Percentiles rank a stretch among this genome's conserved stretches.
Conservation (phyloP, 1,140 invertebrate genomes). For the Lepidurus apus region DNA sequence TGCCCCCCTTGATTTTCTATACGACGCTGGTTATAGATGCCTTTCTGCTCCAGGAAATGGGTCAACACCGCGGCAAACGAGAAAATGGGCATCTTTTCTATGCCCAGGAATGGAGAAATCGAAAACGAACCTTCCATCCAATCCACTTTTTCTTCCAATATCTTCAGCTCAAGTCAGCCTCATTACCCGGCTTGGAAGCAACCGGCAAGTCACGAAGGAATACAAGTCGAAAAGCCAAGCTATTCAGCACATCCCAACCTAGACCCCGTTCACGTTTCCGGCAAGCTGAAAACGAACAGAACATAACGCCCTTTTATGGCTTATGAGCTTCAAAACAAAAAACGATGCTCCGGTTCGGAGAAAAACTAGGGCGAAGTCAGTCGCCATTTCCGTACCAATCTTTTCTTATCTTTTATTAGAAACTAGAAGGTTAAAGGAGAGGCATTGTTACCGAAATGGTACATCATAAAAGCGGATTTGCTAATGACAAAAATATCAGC, state of each 20-base stretch:
- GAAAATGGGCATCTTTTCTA: background rate
- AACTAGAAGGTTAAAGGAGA: too few species aligned
- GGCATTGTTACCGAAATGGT: too few species aligned
- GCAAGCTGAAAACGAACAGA: background rate
- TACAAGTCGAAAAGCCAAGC: background rate
- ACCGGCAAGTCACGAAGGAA: background rate
- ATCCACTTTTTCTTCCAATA: background rate
- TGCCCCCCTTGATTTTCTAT: background rate
- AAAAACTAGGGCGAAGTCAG: too few species aligned
- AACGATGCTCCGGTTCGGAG: too few species aligned
- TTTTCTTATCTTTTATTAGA: too few species aligned
- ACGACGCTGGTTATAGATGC: background rate
- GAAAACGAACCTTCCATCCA: background rate
- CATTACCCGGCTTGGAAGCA: background rate
- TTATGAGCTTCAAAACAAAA: too few species aligned
- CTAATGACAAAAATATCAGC: background rate
- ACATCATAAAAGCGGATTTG: too few species aligned
- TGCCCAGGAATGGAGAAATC: background rate
- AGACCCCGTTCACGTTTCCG: slow-evolving; percentile 15
- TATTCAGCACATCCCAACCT: slow-evolving; percentile 13
- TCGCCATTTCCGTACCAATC: too few species aligned
- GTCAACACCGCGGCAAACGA: background rate
- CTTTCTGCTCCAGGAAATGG: background rate
- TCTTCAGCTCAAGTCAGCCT: background rate
- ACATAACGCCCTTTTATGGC: background rate